Conservation (phyloP, 2,113 vertebrate species). For the Rafetus swinhoei region DNA sequence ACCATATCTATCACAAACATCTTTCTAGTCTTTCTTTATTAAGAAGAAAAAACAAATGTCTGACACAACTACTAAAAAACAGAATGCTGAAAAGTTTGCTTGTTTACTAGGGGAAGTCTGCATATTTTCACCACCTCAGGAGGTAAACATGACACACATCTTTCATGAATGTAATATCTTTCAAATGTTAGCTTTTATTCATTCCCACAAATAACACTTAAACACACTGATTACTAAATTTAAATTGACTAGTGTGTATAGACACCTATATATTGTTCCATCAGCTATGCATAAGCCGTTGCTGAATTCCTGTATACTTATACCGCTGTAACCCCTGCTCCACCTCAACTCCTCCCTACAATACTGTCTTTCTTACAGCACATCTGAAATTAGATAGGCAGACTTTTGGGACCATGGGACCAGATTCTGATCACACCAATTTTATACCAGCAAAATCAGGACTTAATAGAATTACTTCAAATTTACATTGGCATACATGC, state of each 20-base stretch:
- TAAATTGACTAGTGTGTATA: neutral
- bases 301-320: neutral
- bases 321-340: neutral
- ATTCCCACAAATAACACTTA: neutral
- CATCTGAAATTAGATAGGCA: neutral
- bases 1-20: constrained; percentile 93
- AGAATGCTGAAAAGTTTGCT: constrained; percentile 22
- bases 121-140: neutral
- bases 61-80: constrained; percentile 41
- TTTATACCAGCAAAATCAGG: neutral
- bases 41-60: constrained; percentile 77
- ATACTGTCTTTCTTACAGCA: neutral
- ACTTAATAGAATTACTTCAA: neutral
- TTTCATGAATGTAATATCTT: neutral
- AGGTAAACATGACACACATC: neutral
- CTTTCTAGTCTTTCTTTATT: constrained; percentile 88
- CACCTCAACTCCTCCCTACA: neutral
- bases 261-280: neutral
- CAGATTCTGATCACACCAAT: neutral
- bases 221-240: neutral
- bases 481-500: neutral
- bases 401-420: neutral
- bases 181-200: neutral
- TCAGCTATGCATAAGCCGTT: neutral
- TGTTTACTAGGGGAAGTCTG: neutral